Conservation (phyloP, 64 coral and sea anemone genomes). For the Dendronephthya gigantea region DNA sequence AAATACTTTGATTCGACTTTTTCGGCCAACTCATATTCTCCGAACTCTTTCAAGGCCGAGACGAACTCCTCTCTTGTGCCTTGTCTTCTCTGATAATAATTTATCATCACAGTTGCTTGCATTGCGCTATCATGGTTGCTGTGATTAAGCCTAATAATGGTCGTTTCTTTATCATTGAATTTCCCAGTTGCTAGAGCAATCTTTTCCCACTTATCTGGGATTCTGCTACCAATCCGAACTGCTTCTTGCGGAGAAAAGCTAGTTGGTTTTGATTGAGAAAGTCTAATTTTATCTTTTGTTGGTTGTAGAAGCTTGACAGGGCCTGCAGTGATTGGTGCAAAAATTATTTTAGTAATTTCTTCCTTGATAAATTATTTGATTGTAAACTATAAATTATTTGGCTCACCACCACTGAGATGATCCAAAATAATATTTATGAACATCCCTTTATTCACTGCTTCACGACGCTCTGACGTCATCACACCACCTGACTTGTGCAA, state of each 20-base stretch:
- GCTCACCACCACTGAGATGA: background rate
- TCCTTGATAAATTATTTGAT: too few relatives aligned
- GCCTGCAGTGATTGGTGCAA: background rate
- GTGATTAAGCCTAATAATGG: background rate
- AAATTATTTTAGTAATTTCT: too few relatives aligned
- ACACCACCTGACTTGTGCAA: constrained; percentile 2
- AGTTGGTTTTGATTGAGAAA: background rate
- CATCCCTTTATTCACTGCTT: background rate
- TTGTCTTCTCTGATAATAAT: background rate
- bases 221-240: background rate
- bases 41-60: background rate
- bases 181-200: background rate
- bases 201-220: background rate
- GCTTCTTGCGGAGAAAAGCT: background rate
- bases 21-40: background rate
- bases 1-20: background rate
- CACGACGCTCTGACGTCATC: background rate
- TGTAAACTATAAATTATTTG: too few relatives aligned
- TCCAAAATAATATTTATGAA: background rate
- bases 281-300: background rate
- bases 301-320: background rate
- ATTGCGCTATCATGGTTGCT: background rate
- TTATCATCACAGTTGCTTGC: background rate
- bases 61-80: background rate
- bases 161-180: background rate